These are phyloP conservation scores for Rhinatrema bivittatum DNA, from an alignment of 2,797 vertebrate species.

Conservation along the genomic window DNA sequence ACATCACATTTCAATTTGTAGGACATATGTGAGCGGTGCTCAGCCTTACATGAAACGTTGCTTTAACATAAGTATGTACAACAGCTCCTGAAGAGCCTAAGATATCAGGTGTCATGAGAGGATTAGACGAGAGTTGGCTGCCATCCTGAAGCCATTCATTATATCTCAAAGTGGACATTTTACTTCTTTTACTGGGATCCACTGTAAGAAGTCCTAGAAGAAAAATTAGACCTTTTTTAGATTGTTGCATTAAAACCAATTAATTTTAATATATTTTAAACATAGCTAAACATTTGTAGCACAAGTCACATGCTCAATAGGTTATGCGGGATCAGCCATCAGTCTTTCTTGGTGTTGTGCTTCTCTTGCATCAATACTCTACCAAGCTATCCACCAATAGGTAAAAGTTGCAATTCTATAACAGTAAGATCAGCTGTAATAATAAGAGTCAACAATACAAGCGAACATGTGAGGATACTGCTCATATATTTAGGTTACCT, in stretches of 20 bases:
- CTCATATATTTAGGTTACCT: too few relatives aligned
- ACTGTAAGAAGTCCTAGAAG: conserved; percentile 87
- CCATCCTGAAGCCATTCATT: conserved; percentile 97
- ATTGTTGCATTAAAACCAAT: neutral
- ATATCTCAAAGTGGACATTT: conserved; percentile 91
- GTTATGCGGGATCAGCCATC: too few relatives aligned
- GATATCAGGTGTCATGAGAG: conserved; percentile 94
- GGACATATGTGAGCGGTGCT: too few relatives aligned
- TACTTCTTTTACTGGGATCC: conserved; percentile 95
- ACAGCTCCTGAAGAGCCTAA: conserved; percentile 85
- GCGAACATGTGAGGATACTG: too few relatives aligned
- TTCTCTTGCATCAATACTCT: too few relatives aligned
- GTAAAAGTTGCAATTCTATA: too few relatives aligned
- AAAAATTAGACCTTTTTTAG: conserved; percentile 19
- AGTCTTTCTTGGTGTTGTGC: too few relatives aligned
- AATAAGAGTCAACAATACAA: too few relatives aligned
- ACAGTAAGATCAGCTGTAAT: too few relatives aligned
- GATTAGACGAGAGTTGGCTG: conserved; percentile 94
- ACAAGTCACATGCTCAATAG: neutral
- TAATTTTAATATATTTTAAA: conserved; percentile 4
- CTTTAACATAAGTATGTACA: conserved; percentile 94
- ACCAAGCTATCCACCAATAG: too few relatives aligned
- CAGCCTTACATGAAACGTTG: conserved; percentile 88
- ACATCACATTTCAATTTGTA: too few relatives aligned
- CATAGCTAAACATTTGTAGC: conserved; percentile 2